phyloP scores from a whole-genome alignment of 1,140 invertebrate species.

The Archivesica marissinica region DNA sequence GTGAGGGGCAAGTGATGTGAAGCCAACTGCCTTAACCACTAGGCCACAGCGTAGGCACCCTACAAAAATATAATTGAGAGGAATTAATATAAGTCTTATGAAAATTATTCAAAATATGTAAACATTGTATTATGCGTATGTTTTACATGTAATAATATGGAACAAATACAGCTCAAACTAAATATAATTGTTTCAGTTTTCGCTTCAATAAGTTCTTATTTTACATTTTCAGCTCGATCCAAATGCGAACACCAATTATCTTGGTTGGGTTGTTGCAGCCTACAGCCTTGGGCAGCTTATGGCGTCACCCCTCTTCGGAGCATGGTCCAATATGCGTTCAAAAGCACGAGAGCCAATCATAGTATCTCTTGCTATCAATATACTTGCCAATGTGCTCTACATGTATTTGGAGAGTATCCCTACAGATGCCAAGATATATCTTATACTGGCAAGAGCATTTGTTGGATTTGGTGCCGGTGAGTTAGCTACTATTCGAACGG shows the following conservation, averaged over 20 bases:
- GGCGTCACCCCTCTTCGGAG: constrained; percentile 93
- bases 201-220: too few species aligned
- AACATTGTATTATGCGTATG: too few species aligned
- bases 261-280: constrained; percentile 93
- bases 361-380: constrained; percentile 89
- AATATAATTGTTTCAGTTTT: too few species aligned
- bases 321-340: constrained; percentile 91
- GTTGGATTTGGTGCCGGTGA: constrained; percentile 94
- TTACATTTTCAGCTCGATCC: constrained; percentile 89
- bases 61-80: too few species aligned
- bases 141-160: too few species aligned
- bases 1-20: too few species aligned
- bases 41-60: too few species aligned
- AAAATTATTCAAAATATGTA: too few species aligned
- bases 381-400: constrained; percentile 91
- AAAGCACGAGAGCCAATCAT: constrained; percentile 90
- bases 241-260: constrained; percentile 90
- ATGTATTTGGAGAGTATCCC: constrained; percentile 90
- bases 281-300: constrained; percentile 95
- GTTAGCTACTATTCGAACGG: background rate
- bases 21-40: too few species aligned
- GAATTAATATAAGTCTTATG: too few species aligned
- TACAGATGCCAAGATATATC: constrained; percentile 87
- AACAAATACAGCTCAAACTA: too few species aligned
- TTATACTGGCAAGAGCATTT: constrained; percentile 91